Conservation (phyloP, 2,888 invertebrate species). For the Xestia rhomboidea region DNA sequence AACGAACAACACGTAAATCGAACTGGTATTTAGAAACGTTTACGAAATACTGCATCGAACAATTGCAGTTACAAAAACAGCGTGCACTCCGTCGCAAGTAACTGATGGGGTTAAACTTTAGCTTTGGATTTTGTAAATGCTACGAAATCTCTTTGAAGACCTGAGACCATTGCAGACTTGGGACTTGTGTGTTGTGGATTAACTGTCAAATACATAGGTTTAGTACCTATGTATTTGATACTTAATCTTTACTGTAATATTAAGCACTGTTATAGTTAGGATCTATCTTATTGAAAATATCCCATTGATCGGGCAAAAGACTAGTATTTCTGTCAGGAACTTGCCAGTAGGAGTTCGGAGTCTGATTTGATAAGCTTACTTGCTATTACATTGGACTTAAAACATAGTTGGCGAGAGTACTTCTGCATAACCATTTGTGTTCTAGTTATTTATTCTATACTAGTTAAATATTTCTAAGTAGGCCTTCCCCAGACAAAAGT, state of each 20-base stretch:
- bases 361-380: neutral
- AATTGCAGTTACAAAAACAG: conserved; percentile 17
- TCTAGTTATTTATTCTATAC: conserved; percentile 1
- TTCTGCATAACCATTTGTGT: neutral
- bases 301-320: neutral
- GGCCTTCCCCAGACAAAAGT: neutral
- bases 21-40: neutral
- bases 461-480: neutral
- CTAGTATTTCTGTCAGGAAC: neutral
- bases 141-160: neutral
- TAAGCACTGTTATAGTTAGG: too few relatives aligned
- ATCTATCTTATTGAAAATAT: neutral
- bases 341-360: neutral
- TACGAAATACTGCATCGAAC: conserved; percentile 5
- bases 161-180: neutral
- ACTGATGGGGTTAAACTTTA: conserved; percentile 35
- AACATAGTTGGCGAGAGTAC: neutral
- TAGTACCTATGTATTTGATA: neutral
- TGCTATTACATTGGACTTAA: neutral
- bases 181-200: too few relatives aligned
- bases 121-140: neutral
- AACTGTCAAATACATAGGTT: too few relatives aligned
- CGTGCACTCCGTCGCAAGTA: conserved; percentile 14
- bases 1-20: conserved; percentile 11
- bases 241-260: neutral